These are phyloP conservation scores for Tetranychus urticae DNA, from an alignment of 1,140 invertebrate genomes.

Conservation along the genomic window DNA sequence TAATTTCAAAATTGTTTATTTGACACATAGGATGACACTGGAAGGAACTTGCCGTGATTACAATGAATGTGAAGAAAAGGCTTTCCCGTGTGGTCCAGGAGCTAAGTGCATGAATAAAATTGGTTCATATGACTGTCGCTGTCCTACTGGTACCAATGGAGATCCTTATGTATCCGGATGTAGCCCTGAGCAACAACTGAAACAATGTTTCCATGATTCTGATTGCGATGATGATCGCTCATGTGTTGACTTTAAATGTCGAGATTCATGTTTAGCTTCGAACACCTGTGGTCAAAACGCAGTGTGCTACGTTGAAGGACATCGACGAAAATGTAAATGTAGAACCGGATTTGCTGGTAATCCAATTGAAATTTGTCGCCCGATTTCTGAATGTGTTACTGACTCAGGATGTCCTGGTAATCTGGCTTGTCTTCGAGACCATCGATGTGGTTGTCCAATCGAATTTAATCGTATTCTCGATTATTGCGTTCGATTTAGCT, in stretches of 20 bases:
- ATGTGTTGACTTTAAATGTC: slow-evolving; percentile 20
- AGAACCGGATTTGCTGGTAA: slow-evolving; percentile 51
- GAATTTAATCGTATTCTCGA: slow-evolving; percentile 16
- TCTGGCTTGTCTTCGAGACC: slow-evolving; percentile 14
- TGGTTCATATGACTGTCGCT: slow-evolving; percentile 35
- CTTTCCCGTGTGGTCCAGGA: slow-evolving; percentile 49
- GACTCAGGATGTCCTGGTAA: slow-evolving; percentile 16
- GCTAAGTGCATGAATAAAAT: slow-evolving; percentile 53
- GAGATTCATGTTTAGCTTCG: slow-evolving; percentile 35
- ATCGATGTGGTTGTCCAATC: slow-evolving; percentile 14
- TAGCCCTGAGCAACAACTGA: not conserved
- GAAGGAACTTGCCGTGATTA: slow-evolving; percentile 36
- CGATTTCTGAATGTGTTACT: slow-evolving; percentile 8
- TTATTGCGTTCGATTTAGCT: slow-evolving; percentile 32
- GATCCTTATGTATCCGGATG: slow-evolving; percentile 30
- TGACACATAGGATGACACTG: slow-evolving; percentile 22
- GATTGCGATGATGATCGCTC: slow-evolving; percentile 14
- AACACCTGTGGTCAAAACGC: slow-evolving; percentile 51
- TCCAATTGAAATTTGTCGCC: slow-evolving; percentile 7
- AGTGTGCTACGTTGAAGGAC: slow-evolving; percentile 46
- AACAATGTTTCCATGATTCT: slow-evolving; percentile 10
- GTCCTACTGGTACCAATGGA: slow-evolving; percentile 24
- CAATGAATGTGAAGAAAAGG: slow-evolving; percentile 54
- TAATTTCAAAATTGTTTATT: no score
- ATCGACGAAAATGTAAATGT: slow-evolving; percentile 50